Evolutionary conservation across 2,797 vertebrate species (phyloP), one percentile per base, ranked within the genome.

Genomic region (Pangasius macronema): DNA sequence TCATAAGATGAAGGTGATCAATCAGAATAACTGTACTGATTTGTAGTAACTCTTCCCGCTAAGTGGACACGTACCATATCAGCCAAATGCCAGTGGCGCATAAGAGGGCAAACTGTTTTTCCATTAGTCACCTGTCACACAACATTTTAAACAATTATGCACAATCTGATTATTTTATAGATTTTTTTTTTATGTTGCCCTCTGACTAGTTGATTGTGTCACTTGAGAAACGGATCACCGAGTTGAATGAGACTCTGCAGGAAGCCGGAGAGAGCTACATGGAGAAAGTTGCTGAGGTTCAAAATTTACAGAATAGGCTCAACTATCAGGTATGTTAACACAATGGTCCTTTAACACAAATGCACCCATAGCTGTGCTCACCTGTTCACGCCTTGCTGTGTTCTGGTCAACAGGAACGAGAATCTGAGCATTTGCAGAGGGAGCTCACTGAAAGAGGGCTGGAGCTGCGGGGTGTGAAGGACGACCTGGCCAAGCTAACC

Each of bases 401-500:
- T 30, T 39, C 49, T 81, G 67, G 0, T 84, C n/a, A 20, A 88
- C 24, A 95, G 97, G 93, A 93, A 9, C 94, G 95, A 91, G 96
- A 95, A 88, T 88, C 94, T 5, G 91, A 89, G 2, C 89, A 91
- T 1, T 55, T 96, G 49, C 90, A 95, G 39, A 89, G 33, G 22
- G 93, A 94, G 33, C 95, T 94, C 27, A 42, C 86, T 5, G 94
- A 96, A 49, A 96, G 96, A 87, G 96, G 97, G 89, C 77, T 88
- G 63, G 96, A 95, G 79, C 93, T 97, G 0, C 85, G 89, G 0
- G 91, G 89, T 0, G 92, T 98, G 1, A 96, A 94, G 83, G 94
- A 93, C 51, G 94, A 97, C 1, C 65, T 96, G 67, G 77, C 93
- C 49, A 92, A 91, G 53, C 83, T 91, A 2, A 14, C 87, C 8